These are phyloP conservation scores for Ophiothrix spiculata DNA, from an alignment of 35 echinoderm and acorn worm genomes.

Conservation along the genomic window DNA sequence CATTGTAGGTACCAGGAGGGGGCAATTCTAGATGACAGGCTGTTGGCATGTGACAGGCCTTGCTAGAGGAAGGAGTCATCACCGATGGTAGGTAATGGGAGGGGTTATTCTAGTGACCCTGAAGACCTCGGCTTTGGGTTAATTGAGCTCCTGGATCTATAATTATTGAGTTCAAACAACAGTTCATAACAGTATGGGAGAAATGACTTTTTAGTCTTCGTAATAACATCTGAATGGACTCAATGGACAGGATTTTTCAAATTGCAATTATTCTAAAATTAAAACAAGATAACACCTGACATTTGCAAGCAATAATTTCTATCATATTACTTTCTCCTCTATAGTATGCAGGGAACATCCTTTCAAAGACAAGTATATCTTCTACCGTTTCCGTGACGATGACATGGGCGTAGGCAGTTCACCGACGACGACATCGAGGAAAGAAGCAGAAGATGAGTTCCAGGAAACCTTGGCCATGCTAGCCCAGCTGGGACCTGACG, in stretches of 20 bases:
- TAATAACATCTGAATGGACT: no score
- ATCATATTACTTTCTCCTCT: not conserved
- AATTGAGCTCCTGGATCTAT: no score
- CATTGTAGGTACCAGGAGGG: no score
- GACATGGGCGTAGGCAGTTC: slow-evolving; percentile 75
- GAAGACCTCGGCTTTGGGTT: no score
- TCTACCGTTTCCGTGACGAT: slow-evolving; percentile 95
- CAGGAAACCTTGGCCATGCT: slow-evolving; percentile 69
- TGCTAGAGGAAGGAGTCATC: slow-evolving; percentile 82
- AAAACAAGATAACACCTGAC: no score
- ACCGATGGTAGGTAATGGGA: slow-evolving; percentile 73
- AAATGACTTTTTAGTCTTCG: no score
- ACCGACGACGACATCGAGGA: slow-evolving; percentile 63
- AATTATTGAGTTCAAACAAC: no score
- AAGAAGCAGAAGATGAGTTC: slow-evolving; percentile 81
- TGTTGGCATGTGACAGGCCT: slow-evolving; percentile 95
- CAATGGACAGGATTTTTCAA: no score
- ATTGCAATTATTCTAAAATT: no score
- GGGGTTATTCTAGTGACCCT: no score
- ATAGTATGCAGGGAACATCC: slow-evolving; percentile 86
- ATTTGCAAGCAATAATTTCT: no score
- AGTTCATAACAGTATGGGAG: no score
- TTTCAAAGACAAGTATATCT: slow-evolving; percentile 74
- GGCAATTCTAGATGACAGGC: slow-evolving; percentile 82
- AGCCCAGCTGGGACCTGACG: slow-evolving; percentile 77